Evolutionary conservation across 2,113 vertebrate species (phyloP).

Genomic region (Oryzias woworae): DNA sequence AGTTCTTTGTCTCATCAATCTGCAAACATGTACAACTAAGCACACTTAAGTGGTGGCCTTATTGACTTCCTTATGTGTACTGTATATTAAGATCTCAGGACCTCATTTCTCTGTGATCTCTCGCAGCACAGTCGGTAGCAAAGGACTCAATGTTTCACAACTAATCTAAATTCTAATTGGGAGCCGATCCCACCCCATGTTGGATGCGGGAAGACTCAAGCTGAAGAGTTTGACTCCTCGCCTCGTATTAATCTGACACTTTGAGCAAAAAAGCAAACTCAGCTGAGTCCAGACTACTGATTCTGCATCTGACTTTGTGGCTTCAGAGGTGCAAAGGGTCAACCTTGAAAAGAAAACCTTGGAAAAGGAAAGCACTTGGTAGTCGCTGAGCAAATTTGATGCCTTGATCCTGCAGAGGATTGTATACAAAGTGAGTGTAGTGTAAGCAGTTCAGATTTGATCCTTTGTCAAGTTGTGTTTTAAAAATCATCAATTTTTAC

Average conservation of each 20-base stretch:
- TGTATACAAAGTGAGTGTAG: neutral
- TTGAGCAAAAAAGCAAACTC: neutral
- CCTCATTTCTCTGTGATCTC: slow-evolving; percentile 24
- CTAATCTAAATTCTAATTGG: neutral
- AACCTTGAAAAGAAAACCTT: slow-evolving; percentile 3
- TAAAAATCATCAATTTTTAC: too few species aligned
- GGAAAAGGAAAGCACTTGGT: slow-evolving; percentile 1
- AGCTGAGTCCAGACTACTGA: slow-evolving; percentile 3
- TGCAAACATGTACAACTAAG: slow-evolving; percentile 24
- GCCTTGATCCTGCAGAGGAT: neutral
- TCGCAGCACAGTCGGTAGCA: slow-evolving; percentile 3
- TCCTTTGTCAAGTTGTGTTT: too few species aligned
- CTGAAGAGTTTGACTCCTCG: neutral
- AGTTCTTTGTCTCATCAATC: slow-evolving; percentile 42
- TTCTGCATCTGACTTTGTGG: neutral
- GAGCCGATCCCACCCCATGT: slow-evolving; percentile 3
- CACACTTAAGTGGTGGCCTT: slow-evolving; percentile 36
- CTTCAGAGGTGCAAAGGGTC: slow-evolving; percentile 7
- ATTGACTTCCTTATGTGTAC: slow-evolving; percentile 28
- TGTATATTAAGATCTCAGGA: slow-evolving; percentile 30
- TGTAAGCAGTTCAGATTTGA: neutral
- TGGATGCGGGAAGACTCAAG: neutral
- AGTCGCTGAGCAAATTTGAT: slow-evolving; percentile 34
- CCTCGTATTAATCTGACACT: neutral
- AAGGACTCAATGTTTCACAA: neutral